These are phyloP conservation scores for Amphipyra tragopoginis DNA, from an alignment of 2,888 invertebrate species.

Conservation along the genomic window DNA sequence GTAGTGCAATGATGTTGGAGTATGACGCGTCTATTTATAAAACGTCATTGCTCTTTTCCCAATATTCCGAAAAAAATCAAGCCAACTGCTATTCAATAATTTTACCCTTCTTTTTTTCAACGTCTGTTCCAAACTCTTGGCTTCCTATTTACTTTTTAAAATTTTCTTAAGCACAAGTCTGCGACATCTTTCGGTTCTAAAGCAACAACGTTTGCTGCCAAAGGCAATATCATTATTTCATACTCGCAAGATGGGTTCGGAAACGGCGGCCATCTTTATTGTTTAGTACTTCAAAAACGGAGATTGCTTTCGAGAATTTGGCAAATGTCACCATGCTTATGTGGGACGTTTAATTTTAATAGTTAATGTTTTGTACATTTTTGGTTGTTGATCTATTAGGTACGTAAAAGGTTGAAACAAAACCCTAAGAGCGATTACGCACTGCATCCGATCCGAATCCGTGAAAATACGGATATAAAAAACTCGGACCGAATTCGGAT, in stretches of 20 bases:
- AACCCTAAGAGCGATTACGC: no score
- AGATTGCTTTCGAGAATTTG: conserved; percentile 59
- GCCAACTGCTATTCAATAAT: conserved; percentile 51
- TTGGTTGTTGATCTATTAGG: conserved; percentile 1
- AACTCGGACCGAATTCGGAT: no score
- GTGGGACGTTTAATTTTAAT: conserved; percentile 46
- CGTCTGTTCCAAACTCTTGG: conserved; percentile 63
- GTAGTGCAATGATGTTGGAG: no score
- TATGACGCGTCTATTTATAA: no score
- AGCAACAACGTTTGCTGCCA: conserved; percentile 73
- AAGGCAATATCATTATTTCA: conserved; percentile 84
- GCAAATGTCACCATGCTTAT: conserved; percentile 54
- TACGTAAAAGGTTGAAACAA: no score
- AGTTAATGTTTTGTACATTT: conserved; percentile 16
- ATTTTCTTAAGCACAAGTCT: conserved; percentile 62
- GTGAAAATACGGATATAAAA: no score
- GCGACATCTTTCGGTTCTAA: conserved; percentile 61
- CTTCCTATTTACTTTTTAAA: conserved; percentile 65
- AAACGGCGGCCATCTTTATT: conserved; percentile 76
- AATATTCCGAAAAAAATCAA: conserved; percentile 15
- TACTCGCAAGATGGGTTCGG: conserved; percentile 74
- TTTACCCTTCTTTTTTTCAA: conserved; percentile 35
- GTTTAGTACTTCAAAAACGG: conserved; percentile 69
- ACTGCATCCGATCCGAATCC: no score
- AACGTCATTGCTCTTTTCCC: background rate